phyloP scores from a whole-genome alignment of 1,140 invertebrate genomes.

The Dendrolimus punctatus region DNA sequence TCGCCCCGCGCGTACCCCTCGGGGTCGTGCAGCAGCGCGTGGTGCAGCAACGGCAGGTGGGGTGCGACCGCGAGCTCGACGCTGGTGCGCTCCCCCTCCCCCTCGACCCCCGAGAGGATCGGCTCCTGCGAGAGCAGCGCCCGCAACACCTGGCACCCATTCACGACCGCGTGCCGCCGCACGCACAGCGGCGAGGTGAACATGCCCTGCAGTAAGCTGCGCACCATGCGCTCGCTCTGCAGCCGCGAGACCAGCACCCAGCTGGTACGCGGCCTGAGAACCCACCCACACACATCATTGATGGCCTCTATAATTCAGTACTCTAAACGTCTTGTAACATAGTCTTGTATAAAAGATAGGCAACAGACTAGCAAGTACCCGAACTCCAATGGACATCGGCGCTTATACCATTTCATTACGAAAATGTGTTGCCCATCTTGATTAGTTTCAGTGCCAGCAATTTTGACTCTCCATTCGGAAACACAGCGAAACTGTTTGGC shows the following conservation, averaged over 20 bases:
- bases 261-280: conserved; percentile 18
- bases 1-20: background rate
- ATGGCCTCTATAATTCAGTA: background rate
- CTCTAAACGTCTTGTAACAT: too few relatives aligned
- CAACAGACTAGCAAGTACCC: too few relatives aligned
- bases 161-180: conserved; percentile 35
- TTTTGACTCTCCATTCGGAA: too few relatives aligned
- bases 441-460: too few relatives aligned
- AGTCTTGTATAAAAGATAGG: too few relatives aligned
- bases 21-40: conserved; percentile 33
- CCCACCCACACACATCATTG: conserved; percentile 7
- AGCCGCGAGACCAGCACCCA: conserved; percentile 15
- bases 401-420: too few relatives aligned
- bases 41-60: conserved; percentile 54
- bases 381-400: too few relatives aligned
- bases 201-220: conserved; percentile 43
- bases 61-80: conserved; percentile 50
- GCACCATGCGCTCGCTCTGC: conserved; percentile 12
- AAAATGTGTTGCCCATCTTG: too few relatives aligned
- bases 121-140: conserved; percentile 33
- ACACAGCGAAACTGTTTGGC: too few relatives aligned
- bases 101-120: conserved; percentile 2
- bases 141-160: conserved; percentile 39
- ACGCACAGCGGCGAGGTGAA: conserved; percentile 38
- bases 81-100: conserved; percentile 10